Evolutionary conservation across 2,888 invertebrate genomes (phyloP).

Genomic region (Andrena camellia): DNA sequence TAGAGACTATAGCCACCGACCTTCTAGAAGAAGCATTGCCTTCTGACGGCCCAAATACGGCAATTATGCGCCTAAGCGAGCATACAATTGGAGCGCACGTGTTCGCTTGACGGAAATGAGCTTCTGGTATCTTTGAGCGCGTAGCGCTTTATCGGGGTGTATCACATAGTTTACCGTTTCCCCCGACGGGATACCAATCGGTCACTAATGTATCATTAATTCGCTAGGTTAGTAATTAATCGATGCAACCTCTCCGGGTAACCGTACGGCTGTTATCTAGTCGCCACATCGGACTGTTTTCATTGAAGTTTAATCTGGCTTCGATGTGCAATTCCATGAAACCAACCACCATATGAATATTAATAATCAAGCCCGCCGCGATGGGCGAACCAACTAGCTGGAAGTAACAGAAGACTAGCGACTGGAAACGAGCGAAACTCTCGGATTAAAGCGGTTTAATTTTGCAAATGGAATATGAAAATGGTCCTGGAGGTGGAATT

Average conservation of each 20-base stretch:
- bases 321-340: neutral
- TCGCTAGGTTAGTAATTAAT: neutral
- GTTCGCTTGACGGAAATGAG: neutral
- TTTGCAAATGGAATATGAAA: neutral
- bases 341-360: constrained; percentile 2
- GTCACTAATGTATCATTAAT: constrained; percentile 22
- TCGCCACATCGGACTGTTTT: neutral
- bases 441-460: neutral
- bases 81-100: neutral
- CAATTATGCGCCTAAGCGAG: neutral
- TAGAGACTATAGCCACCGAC: neutral
- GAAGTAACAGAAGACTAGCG: neutral
- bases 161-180: constrained; percentile 22
- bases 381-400: neutral
- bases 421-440: neutral
- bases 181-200: constrained; percentile 23
- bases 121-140: constrained; percentile 32
- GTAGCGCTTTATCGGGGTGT: constrained; percentile 29
- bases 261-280: neutral
- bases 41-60: neutral
- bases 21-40: constrained; percentile 11
- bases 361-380: neutral
- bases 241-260: constrained; percentile 9
- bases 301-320: neutral
- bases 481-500: neutral